Conservation (phyloP, 2,113 vertebrate species). For the Petrocephalus zakoni region DNA sequence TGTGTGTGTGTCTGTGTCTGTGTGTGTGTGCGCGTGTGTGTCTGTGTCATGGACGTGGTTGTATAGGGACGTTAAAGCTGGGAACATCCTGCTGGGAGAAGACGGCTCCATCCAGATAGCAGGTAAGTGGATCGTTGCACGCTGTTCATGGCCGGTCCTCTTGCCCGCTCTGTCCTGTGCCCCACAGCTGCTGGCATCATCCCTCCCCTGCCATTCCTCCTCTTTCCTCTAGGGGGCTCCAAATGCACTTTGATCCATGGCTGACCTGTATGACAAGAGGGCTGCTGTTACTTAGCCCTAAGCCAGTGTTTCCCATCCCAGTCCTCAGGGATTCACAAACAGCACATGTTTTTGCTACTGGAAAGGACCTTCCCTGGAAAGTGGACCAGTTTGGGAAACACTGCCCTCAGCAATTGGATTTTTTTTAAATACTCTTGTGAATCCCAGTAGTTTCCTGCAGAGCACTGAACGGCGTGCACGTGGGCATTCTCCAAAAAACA, state of each 20-base stretch:
- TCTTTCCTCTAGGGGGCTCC: background rate
- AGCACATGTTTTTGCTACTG: background rate
- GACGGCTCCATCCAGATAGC: constrained; percentile 97
- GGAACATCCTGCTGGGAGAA: constrained; percentile 96
- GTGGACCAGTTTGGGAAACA: background rate
- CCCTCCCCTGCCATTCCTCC: background rate
- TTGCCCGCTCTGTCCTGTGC: background rate
- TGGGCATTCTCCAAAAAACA: background rate
- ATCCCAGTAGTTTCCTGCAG: background rate
- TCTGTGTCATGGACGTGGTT: constrained; percentile 25
- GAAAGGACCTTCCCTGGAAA: too few species aligned
- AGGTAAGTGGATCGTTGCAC: constrained; percentile 63
- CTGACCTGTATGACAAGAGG: background rate
- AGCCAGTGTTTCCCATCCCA: background rate
- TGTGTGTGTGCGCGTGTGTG: background rate
- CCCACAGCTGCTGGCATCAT: background rate
- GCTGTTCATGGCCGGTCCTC: background rate
- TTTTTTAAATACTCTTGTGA: background rate
- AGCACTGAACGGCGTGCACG: background rate
- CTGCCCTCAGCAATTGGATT: background rate
- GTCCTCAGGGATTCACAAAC: background rate
- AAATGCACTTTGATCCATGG: background rate
- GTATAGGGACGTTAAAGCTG: constrained; percentile 95
- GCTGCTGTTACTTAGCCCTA: background rate
- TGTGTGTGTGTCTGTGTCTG: background rate